Base-by-base conservation (phyloP, 2,888 invertebrate species). In the Melinaea menophilus region DNA sequence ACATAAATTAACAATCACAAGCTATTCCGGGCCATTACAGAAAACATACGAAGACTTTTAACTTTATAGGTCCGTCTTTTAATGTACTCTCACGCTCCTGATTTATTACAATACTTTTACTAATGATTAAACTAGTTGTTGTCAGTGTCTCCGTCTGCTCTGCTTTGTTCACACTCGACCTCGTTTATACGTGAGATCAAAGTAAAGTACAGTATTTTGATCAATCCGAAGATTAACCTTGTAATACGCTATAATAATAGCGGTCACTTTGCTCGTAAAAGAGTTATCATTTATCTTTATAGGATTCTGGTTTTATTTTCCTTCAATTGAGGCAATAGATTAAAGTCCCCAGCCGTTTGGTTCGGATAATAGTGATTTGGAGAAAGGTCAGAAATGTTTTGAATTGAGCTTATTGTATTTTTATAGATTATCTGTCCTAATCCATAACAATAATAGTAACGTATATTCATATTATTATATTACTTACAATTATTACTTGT, bases 41-140 rank as follows among this genome's bases (percentile, higher is more conserved):
- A 76, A 78, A 80, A 83, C 82, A 82, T 75, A 80, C 73, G 79
- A 82, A 81, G 70, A 71, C 82, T 79, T 82, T 84, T 83, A 80
- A 77, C 80, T 83, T 83, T 82, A 82, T 82, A 78, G 79, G 76
- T 75, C 77, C 71, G 71, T 71, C 68, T 67, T 64, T 65, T 65
- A 62, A 65, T 67, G 57, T 41, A 56, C 62, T 63, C 64, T 67
- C 69, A 72, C 69, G 70, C 41, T 41, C 3, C 41, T 41, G 41
- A 41, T 41, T 41, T 41, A 41, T 41, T 5, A 3, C 41, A 41
- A 41, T 41, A 41, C 41, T 9, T 9, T 41, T 9, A 41, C 7
- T 2, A 41, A 41, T 41, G 7, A 41, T 1, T 9, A 3, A 41
- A 41, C 41, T 41, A 41, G 41, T 11, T 41, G 11, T 41, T 9